These are phyloP conservation scores for Hemibagrus wyckioides DNA, from an alignment of 2,113 vertebrate species.

Conservation along the genomic window DNA sequence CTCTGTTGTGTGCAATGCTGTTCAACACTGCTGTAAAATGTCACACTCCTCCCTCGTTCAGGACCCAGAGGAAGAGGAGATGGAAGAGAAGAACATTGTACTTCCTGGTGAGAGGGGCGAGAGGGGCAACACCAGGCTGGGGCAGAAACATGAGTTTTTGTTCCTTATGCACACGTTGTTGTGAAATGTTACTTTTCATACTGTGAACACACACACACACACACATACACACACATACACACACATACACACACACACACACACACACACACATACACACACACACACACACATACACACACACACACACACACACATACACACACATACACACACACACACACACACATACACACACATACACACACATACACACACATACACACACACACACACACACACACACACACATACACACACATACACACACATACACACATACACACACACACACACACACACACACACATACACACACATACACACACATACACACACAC, in stretches of 20 bases:
- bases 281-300: neutral
- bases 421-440: neutral
- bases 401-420: neutral
- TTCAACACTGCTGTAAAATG: constrained; percentile 8
- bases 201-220: neutral
- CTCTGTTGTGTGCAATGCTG: neutral
- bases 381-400: neutral
- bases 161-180: neutral
- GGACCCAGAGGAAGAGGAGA: constrained; percentile 4
- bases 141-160: neutral
- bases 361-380: neutral
- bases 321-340: neutral
- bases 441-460: neutral
- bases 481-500: neutral
- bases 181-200: neutral
- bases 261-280: neutral
- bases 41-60: neutral
- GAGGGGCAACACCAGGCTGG: neutral
- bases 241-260: neutral
- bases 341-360: neutral
- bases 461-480: neutral
- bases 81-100: constrained; percentile 9
- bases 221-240: neutral
- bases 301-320: no score
- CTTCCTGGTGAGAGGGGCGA: constrained; percentile 4